Base-by-base conservation (phyloP, 2,113 vertebrate species). In the Scatophagus argus region DNA sequence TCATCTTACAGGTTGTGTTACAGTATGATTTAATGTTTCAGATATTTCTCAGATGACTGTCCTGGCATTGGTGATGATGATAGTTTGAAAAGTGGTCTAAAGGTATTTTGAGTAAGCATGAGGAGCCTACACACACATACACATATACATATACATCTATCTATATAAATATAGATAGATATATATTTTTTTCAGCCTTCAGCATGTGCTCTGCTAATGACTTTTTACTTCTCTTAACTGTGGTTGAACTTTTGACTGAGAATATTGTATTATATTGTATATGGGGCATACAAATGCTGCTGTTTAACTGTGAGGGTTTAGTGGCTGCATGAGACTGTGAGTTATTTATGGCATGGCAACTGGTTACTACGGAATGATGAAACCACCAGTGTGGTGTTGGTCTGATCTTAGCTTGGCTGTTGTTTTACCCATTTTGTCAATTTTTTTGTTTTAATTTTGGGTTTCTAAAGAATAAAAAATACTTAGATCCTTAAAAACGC, bases 241-340 rank as follows among this genome's bases (percentile, higher is more conserved):
- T 62, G 63, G 70, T 79, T 76, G 13, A 81, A 65, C 68, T 77
- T 69, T 55, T 52, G 29, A 49, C 27, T 54, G 52, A 21, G 74
- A 7, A n/a, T 76, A 49, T 72, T 84, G 64, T 86, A 72, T 81
- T 34, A 73, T 71, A 81, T 47, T 89, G 75, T 80, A 62, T 55
- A 79, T 49, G 60, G 58, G 44, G 6, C 21, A 62, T 41, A 82
- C 38, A 17, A 65, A 74, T 77, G 77, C 55, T 74, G 34, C 65
- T 77, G 17, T 58, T 63, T 49, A 52, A 41, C 61, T 72, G 29
- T 62, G 9, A 69, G 21, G 55, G 38, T 14, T 29, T 38, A 59
- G 59, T 81, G 64, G 77, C 56, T 87, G 91, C 91, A 91, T 89
- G 87, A 75, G 27, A 82, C 59, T 81, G 44, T 85, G 29, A 63